Evolutionary conservation across 2,888 invertebrate species (phyloP).

Genomic region (Diloba caeruleocephala): DNA sequence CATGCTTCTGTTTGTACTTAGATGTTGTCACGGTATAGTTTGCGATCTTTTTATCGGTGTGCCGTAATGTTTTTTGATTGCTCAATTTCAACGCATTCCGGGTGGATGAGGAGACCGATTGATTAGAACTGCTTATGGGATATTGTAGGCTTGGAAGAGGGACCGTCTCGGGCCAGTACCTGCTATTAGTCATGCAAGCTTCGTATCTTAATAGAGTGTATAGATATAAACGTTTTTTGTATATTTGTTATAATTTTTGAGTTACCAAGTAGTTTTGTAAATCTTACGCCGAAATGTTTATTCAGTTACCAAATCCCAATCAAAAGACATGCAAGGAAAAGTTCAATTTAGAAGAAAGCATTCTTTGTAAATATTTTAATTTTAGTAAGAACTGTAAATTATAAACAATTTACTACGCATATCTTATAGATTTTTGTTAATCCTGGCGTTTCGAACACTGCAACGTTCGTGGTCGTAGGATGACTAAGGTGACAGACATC

Average conservation of each 20-base stretch:
- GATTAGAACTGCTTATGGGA: not conserved
- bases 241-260: too few relatives aligned
- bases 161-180: not conserved
- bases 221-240: too few relatives aligned
- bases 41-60: constrained; percentile 35
- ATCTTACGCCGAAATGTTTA: too few relatives aligned
- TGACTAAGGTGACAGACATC: too few relatives aligned
- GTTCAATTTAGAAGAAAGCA: not conserved
- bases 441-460: too few relatives aligned
- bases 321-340: not conserved
- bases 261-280: too few relatives aligned
- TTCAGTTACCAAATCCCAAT: too few relatives aligned
- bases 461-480: too few relatives aligned
- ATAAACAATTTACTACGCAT: too few relatives aligned
- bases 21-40: constrained; percentile 36
- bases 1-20: constrained; percentile 33
- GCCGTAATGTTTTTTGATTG: constrained; percentile 16
- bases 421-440: too few relatives aligned
- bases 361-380: constrained; percentile 3
- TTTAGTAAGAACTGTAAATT: too few relatives aligned
- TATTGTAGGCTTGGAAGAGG: not conserved
- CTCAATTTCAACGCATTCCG: constrained; percentile 21
- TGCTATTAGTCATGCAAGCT: not conserved
- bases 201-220: too few relatives aligned
- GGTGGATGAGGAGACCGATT: constrained; percentile 10